Base-by-base conservation (phyloP, 1,140 invertebrate species). In the Drosophila virilis region DNA sequence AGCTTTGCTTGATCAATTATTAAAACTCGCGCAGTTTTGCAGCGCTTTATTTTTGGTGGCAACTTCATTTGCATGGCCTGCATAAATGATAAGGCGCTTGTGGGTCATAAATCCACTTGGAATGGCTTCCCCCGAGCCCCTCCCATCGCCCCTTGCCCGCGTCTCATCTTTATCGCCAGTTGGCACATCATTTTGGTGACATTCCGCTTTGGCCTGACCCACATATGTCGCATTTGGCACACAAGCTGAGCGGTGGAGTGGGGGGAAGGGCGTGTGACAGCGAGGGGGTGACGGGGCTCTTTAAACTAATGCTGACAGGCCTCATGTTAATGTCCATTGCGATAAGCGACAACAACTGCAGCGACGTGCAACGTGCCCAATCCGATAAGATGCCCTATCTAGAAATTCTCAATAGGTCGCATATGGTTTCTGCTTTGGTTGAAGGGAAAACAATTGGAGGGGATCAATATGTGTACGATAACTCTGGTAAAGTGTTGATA, bases 1-100 rank as follows among this genome's bases (percentile, higher is more conserved):
- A 32, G n/a, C 35, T 50, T 10, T 45, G 74, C 73, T 69, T 67
- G 74, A 85, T 85, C 78, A 85, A 85, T 86, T 86, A 86, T 86
- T 88, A 76, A 86, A 80, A 71, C 74, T 72, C 70, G 72, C 76
- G 69, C 54, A 57, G 58, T 57, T 74, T 35, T 58, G 55, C 55
- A 33, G 22, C 32, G 42, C 45, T 61, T 61, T 17, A 58, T 48
- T 58, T 58, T 48, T 32, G 32, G 52, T 5, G 22, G 6, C 28
- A 61, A 46, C 35, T 48, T 48, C 28, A 45, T n/a, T 33, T 45
- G 55, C 6, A 22, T 32, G 40, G 38, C 10, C 13, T 37, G 45
- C 32, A 55, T 65, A 54, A 57, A 58, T 67, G 22, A 15, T 50
- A 59, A 50, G 38, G 22, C 65, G 40, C 45, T 51, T 46, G 32